These are phyloP conservation scores for Ariopsis seemanni DNA, from an alignment of 2,113 vertebrate genomes.

Conservation along the genomic window DNA sequence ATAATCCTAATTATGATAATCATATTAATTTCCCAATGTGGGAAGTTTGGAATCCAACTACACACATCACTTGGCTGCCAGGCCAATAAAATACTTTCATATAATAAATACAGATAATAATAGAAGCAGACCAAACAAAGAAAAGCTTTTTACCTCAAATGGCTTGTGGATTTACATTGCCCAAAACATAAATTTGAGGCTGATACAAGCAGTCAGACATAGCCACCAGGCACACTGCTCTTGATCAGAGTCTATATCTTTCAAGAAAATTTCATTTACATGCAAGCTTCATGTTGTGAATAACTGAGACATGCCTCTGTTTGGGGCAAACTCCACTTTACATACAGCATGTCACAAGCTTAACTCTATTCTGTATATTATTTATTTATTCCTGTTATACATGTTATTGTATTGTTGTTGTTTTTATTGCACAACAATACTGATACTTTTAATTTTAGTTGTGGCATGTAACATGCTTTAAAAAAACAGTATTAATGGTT, in stretches of 20 bases:
- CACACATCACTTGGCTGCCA: not conserved
- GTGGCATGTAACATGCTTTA: not conserved
- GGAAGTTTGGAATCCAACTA: not conserved
- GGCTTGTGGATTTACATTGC: not conserved
- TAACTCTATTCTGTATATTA: not conserved
- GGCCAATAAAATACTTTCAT: not conserved
- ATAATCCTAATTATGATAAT: not conserved
- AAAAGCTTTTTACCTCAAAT: not conserved
- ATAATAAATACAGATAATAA: not conserved
- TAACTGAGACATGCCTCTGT: not conserved
- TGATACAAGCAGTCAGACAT: not conserved
- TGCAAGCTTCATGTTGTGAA: not conserved
- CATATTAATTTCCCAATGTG: not conserved
- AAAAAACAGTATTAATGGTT: not conserved
- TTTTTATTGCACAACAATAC: not conserved
- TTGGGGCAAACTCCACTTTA: not conserved
- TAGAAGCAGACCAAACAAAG: not conserved
- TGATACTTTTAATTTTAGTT: not conserved
- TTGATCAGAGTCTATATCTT: not conserved
- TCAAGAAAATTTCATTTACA: not conserved
- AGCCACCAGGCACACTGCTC: not conserved
- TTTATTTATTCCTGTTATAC: no score
- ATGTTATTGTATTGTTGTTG: no score
- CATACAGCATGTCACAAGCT: not conserved
- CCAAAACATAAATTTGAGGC: not conserved